Conservation (phyloP, 2,113 vertebrate genomes). For the Notiomystis cincta region DNA sequence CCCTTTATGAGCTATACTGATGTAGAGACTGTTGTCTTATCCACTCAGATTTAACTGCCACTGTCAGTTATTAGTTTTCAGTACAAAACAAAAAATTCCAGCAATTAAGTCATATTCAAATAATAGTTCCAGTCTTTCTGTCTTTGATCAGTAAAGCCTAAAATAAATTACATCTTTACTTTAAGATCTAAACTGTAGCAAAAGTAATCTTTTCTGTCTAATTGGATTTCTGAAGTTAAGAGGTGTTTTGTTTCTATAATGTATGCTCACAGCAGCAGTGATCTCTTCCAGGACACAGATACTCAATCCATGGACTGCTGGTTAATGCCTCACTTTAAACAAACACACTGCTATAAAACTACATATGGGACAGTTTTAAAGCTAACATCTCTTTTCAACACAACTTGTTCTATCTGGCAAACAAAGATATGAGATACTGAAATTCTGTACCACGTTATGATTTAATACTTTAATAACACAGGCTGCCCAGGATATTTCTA, state of each 20-base stretch:
- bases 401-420: not conserved
- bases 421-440: not conserved
- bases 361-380: not conserved
- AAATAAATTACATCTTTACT: not conserved
- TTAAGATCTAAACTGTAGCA: not conserved
- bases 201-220: not conserved
- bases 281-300: not conserved
- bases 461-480: not conserved
- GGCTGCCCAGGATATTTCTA: not conserved
- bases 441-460: not conserved
- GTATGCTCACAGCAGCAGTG: not conserved
- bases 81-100: not conserved
- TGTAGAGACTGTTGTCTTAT: not conserved
- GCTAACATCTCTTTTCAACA: not conserved
- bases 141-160: not conserved
- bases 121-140: not conserved
- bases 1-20: not conserved
- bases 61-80: not conserved
- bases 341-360: not conserved
- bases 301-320: not conserved
- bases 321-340: not conserved
- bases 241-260: not conserved
- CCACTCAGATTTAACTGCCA: not conserved
- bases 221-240: not conserved
- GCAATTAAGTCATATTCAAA: not conserved